Evolutionary conservation across 2,113 vertebrate species (phyloP).

Genomic region (Fregata magnificens): DNA sequence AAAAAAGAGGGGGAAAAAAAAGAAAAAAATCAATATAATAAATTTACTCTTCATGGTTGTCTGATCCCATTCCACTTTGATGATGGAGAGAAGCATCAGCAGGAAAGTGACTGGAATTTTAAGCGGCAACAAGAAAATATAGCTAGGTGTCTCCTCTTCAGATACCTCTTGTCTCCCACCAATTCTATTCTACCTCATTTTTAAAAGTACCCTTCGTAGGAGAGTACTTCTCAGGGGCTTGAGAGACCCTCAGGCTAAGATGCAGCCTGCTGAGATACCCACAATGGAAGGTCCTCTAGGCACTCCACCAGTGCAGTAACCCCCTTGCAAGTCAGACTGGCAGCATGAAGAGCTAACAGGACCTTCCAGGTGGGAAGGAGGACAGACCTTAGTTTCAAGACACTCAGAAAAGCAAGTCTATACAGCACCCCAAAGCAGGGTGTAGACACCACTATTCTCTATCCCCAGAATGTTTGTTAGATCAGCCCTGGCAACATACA

Average conservation of each 20-base stretch:
- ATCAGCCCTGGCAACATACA: not conserved
- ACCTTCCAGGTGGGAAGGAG: not conserved
- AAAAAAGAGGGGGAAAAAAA: accelerated
- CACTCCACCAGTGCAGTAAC: accelerated
- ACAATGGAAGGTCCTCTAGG: not conserved
- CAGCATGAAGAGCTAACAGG: not conserved
- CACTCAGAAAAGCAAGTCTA: not conserved
- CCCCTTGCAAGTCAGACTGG: not conserved
- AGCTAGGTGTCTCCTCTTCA: not conserved
- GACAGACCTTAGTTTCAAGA: not conserved
- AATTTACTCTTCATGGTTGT: not conserved
- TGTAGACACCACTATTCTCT: not conserved
- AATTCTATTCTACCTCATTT: not conserved
- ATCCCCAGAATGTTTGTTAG: not conserved
- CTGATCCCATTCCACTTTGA: not conserved
- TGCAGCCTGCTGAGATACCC: not conserved
- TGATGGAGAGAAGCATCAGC: not conserved
- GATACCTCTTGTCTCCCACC: not conserved
- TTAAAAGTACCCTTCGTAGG: not conserved
- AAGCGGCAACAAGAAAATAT: not conserved
- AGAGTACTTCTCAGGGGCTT: not conserved
- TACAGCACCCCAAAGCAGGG: not conserved
- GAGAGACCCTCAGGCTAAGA: not conserved
- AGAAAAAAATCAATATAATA: not conserved
- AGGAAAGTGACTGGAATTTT: not conserved